These are phyloP conservation scores for Eueremaeus valkanovi DNA, from an alignment of 2,888 invertebrate genomes.

Conservation along the genomic window DNA sequence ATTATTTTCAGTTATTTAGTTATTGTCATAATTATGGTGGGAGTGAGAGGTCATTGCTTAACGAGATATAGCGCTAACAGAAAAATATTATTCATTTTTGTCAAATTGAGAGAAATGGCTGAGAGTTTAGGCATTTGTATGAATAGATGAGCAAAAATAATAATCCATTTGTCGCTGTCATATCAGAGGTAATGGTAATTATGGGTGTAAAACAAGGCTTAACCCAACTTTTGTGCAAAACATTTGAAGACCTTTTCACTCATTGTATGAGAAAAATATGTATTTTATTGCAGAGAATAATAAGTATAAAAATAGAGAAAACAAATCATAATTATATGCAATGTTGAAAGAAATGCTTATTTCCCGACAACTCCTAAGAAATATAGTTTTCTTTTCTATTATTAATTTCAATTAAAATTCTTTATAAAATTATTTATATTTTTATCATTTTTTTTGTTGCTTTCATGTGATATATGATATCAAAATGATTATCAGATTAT, in stretches of 20 bases:
- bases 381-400: too few species aligned
- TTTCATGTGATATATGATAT: too few species aligned
- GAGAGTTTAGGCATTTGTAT: background rate
- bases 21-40: background rate
- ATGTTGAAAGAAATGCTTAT: too few species aligned
- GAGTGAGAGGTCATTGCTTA: background rate
- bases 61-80: background rate
- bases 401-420: too few species aligned
- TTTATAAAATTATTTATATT: too few species aligned
- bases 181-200: background rate
- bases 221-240: background rate
- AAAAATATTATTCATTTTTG: background rate
- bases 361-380: too few species aligned
- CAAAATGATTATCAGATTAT: too few species aligned
- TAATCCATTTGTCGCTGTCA: conserved; percentile 17
- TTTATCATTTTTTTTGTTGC: too few species aligned
- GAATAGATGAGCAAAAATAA: background rate
- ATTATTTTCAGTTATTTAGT: background rate
- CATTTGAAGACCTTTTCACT: background rate
- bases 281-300: background rate
- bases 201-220: conserved; percentile 19
- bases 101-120: background rate
- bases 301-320: too few species aligned
- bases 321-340: too few species aligned
- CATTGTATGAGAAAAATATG: background rate